Evolutionary conservation across 2,888 invertebrate species (phyloP), one percentile per base, ranked within the genome.

Genomic region (Bhutanitis thaidina): DNA sequence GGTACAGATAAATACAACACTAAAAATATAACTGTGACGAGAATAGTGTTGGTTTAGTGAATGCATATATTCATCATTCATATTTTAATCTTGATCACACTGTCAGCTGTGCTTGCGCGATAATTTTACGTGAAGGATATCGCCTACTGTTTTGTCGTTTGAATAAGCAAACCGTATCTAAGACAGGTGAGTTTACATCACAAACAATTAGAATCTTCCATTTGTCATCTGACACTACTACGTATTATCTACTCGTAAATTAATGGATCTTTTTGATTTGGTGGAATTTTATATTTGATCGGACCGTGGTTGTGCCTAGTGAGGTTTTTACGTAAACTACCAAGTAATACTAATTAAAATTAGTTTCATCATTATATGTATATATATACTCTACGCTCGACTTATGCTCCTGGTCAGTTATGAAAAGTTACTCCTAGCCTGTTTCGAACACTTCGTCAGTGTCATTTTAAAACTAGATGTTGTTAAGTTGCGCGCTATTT

Each of bases 81-180:
- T 53, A 56, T 52, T 58, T 53, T 52, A 44, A 39, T 52, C 41
- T 35, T 50, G 48, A 55, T 52, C 47, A 56, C 13, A 45, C 37
- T 35, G 48, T 52, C 56, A 49, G 54, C 48, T 37, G 49, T 37
- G 52, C 35, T 43, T 43, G 41, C 34, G 34, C 20, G 55, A 57
- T 53, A 53, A 49, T 32, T 49, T 36, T 40, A 57, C 53, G 54
- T 48, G 65, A 69, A 71, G 70, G 74, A 70, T 71, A 64, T 67
- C 69, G 71, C 64, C 66, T 62, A 61, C 71, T 57, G 62, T 62
- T 50, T 58, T 61, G 56, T 49, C 39, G 60, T 60, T 64, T 57
- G 50, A 64, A 35, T 15, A 49, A 49, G 49, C 50, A 50, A 43
- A 44, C 63, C 12, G 12, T 34, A 34, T 34, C 34, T 54, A 54